Conservation (phyloP, 92 coral and sea anemone species). For the Porites cylindrica region DNA sequence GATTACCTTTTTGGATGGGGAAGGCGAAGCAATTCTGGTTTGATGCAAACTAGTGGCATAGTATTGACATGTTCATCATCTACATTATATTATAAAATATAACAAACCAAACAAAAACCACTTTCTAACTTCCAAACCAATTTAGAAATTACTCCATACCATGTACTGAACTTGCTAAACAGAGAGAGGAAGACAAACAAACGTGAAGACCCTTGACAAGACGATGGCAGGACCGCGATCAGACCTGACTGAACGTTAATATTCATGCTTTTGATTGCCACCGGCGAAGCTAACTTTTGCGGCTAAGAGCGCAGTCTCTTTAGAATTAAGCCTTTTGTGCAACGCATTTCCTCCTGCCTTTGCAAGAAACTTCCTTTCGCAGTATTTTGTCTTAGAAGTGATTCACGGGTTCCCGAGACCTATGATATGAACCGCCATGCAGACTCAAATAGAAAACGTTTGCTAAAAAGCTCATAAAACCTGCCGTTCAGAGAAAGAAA, state of each 20-base stretch:
- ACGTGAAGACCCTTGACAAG: conserved; percentile 17
- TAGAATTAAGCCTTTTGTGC: conserved; percentile 3
- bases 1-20: neutral
- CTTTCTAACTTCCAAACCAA: neutral
- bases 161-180: conserved; percentile 9
- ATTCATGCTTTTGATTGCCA: conserved; percentile 7
- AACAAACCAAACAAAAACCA: conserved; percentile 4
- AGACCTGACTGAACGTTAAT: conserved; percentile 6
- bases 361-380: conserved; percentile 11
- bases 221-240: conserved; percentile 5
- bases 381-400: neutral
- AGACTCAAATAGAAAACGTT: neutral
- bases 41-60: neutral
- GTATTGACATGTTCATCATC: neutral
- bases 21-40: neutral
- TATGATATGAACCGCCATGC: neutral
- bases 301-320: conserved; percentile 8
- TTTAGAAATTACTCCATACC: neutral
- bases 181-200: neutral
- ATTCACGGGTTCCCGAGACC: conserved; percentile 6
- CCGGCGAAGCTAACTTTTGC: neutral
- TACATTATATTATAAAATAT: conserved; percentile 1
- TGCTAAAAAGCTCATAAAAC: neutral
- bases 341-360: conserved; percentile 6
- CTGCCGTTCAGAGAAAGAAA: neutral